A percentile compares a stretch with the other conserved stretches of the same genome.
phyloP scores from a whole-genome alignment of 2,888 invertebrate species.

The Tortrix viridana region DNA sequence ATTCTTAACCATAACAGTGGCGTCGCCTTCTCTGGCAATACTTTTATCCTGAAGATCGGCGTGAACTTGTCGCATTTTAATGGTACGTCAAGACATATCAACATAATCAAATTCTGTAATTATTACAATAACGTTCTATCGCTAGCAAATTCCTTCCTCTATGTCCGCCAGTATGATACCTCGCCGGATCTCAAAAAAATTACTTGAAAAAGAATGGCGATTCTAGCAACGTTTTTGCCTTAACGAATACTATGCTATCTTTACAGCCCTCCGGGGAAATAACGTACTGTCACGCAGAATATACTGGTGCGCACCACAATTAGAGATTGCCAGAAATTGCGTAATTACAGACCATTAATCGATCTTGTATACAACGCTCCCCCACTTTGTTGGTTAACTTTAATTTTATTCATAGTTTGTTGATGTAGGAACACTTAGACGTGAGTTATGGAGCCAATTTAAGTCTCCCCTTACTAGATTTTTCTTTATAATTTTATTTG shows the following conservation, averaged over 20 bases:
- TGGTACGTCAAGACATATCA: no score
- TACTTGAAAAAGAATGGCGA: conserved; percentile 39
- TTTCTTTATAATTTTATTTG: conserved; percentile 16
- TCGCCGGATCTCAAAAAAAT: no score
- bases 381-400: conserved; percentile 57
- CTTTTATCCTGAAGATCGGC: no score
- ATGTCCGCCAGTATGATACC: no score
- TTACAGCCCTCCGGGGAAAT: conserved; percentile 82
- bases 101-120: no score
- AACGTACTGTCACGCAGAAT: conserved; percentile 82
- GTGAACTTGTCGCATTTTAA: no score
- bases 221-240: conserved; percentile 59
- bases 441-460: conserved; percentile 34
- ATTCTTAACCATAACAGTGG: no score
- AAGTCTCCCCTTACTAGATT: conserved; percentile 18
- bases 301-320: conserved; percentile 79
- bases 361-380: conserved; percentile 70
- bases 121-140: no score
- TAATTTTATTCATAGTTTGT: conserved; percentile 41
- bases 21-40: no score
- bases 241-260: conserved; percentile 71
- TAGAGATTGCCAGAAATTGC: conserved; percentile 83
- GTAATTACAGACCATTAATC: conserved; percentile 81
- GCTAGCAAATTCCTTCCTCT: no score
- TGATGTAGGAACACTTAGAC: conserved; percentile 27